A percentile compares a stretch with the other conserved stretches of the same genome.
phyloP scores from a whole-genome alignment of 2,113 vertebrate genomes.

The Cryptomyrus ogoouensis region DNA sequence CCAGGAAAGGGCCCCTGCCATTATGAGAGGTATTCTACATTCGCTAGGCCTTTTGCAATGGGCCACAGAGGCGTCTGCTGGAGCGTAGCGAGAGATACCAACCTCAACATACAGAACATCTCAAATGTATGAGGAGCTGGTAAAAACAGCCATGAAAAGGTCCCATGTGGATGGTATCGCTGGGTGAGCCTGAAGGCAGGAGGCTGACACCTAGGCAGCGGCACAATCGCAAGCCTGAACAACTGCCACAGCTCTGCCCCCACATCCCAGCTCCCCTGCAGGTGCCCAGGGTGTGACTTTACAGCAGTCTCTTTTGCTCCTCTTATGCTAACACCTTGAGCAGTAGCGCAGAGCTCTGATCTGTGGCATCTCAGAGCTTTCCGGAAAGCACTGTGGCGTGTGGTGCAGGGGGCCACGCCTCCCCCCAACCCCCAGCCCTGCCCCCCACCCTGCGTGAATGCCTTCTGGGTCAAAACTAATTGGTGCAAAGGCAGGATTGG shows the following conservation, averaged over 20 bases:
- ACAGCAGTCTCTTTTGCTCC: neutral
- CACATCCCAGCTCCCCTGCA: neutral
- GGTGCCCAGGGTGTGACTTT: neutral
- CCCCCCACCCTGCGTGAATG: slow-evolving; percentile 21
- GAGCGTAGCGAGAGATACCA: neutral
- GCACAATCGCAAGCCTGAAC: neutral
- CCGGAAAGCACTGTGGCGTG: neutral
- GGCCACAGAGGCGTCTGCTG: neutral
- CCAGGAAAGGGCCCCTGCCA: neutral
- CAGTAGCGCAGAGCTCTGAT: neutral
- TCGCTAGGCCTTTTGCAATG: neutral
- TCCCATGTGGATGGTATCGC: neutral
- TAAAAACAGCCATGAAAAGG: neutral
- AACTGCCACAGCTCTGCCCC: neutral
- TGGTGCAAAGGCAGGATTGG: slow-evolving; percentile 49
- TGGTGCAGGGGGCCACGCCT: neutral
- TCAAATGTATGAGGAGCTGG: neutral
- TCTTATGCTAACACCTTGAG: neutral
- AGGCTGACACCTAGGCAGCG: neutral
- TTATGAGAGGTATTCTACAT: neutral
- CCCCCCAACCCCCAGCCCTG: neutral
- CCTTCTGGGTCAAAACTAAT: slow-evolving; percentile 60
- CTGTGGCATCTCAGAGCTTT: neutral
- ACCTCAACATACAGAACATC: neutral
- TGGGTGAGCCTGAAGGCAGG: neutral